Evolutionary conservation across 2,888 invertebrate species (phyloP).

Genomic region (Chydorus sphaericus): DNA sequence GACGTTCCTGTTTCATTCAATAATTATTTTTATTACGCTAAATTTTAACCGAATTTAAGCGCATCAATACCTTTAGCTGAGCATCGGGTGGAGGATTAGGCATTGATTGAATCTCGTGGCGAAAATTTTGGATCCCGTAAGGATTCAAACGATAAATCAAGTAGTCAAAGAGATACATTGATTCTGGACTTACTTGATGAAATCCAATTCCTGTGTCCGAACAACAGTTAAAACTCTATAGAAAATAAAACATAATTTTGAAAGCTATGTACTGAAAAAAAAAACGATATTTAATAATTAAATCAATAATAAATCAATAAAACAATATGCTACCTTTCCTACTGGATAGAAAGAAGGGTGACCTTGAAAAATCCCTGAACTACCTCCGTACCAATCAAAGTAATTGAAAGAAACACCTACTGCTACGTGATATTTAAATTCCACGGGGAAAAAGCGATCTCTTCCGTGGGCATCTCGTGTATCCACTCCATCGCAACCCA

Average conservation of each 20-base stretch:
- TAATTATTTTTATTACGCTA: too few species aligned
- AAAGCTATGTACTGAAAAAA: too few species aligned
- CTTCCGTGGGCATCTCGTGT: slow-evolving; percentile 67
- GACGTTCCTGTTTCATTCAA: too few species aligned
- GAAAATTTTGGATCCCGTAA: slow-evolving; percentile 27
- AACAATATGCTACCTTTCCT: neutral
- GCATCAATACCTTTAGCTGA: neutral
- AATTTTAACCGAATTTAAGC: too few species aligned
- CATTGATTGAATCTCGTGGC: neutral
- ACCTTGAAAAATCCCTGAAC: slow-evolving; percentile 82
- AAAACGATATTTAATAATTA: too few species aligned
- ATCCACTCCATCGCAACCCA: slow-evolving; percentile 76
- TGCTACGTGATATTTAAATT: too few species aligned
- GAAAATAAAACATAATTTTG: too few species aligned
- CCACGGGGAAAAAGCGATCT: slow-evolving; percentile 92
- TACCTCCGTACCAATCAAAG: slow-evolving; percentile 75
- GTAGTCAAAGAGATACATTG: slow-evolving; percentile 90
- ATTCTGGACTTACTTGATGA: slow-evolving; percentile 74
- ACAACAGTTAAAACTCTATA: slow-evolving; percentile 68
- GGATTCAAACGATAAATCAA: slow-evolving; percentile 82
- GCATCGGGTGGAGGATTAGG: neutral
- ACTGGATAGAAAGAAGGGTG: slow-evolving; percentile 8
- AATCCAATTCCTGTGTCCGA: slow-evolving; percentile 88
- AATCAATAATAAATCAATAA: too few species aligned
- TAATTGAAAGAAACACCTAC: slow-evolving; percentile 86